Evolutionary conservation across 2,888 invertebrate genomes (phyloP), one percentile per base, ranked within the genome.

Genomic region (Pammene aurita): DNA sequence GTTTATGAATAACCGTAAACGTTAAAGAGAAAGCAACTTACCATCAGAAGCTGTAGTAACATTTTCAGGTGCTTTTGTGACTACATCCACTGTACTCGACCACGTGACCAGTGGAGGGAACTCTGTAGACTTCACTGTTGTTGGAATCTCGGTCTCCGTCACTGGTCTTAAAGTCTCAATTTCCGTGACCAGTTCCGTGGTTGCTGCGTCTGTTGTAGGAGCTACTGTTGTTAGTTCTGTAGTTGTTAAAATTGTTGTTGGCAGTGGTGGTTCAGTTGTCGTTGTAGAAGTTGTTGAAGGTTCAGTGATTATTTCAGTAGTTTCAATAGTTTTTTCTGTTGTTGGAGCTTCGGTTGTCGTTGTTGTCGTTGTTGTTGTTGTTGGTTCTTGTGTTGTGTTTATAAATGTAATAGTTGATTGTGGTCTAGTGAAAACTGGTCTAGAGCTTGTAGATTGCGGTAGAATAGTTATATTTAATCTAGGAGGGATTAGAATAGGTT

Each of bases 91-190:
- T 0, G 78, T 76, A 41, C 87, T 86, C 16, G 94, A 93, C 94
- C 94, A 94, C 5, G 94, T 94, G 4, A 94, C 92, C 0, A 94
- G 80, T 5, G 86, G 84, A 7, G 85, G 86, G 62, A 79, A 86
- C 4, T 85, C 85, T 7, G 85, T 86, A 6, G 87, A 66, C 11
- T 72, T 71, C 9, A 70, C 74, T 61, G 76, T 75, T 41, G 74
- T 62, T 9, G 82, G 76, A 74, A 75, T 69, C 68, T 80, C 80
- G 55, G 76, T 73, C 57, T 84, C 81, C 34, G 84, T 84, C 2
- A 74, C 75, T 42, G 85, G 80, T 56, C 71, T 81, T 71, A 78
- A 71, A 5, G 81, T 83, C 46, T 81, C 85, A 72, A 78, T 82
- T 76, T 83, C 84, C 11, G 79, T 80, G n/a, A 75, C 72, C 63